Percentiles rank a stretch among this genome's conserved stretches.
These are phyloP conservation scores for Pogonognathellus flavescens DNA, from an alignment of 1,140 invertebrate genomes.

Conservation along the genomic window DNA sequence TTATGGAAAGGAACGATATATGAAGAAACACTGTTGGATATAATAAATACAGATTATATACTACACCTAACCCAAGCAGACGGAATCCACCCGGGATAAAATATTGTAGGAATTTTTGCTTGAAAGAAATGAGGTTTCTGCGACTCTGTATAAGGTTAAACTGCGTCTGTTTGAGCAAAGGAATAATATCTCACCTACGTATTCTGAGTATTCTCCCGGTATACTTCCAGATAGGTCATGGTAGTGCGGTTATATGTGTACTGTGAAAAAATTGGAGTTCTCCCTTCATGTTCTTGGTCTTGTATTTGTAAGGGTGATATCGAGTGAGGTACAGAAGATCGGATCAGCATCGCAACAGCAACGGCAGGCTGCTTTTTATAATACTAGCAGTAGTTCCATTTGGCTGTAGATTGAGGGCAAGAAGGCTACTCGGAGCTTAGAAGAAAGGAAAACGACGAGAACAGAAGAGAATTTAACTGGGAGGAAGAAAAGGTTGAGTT, in stretches of 20 bases:
- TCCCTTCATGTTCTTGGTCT: background rate
- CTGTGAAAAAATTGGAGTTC: conserved; percentile 49
- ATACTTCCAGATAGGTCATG: background rate
- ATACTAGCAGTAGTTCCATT: background rate
- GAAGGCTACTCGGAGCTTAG: background rate
- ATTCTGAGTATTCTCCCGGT: background rate
- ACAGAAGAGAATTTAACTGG: background rate
- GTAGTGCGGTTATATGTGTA: conserved; percentile 20
- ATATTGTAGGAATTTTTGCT: conserved; percentile 31
- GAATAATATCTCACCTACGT: background rate
- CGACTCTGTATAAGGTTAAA: background rate
- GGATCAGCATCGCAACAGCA: background rate
- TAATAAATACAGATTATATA: no score
- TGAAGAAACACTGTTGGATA: background rate
- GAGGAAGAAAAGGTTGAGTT: background rate
- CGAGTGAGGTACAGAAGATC: background rate
- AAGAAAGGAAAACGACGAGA: conserved; percentile 4
- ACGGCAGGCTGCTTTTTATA: conserved; percentile 3
- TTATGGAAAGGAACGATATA: conserved; percentile 11
- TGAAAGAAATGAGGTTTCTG: conserved; percentile 34
- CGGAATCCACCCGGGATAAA: conserved; percentile 34
- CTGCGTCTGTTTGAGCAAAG: background rate
- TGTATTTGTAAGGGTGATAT: background rate
- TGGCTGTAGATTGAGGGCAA: conserved; percentile 44
- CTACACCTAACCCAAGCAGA: background rate